Evolutionary conservation across 2,888 invertebrate genomes (phyloP), one percentile per base, ranked within the genome.

Genomic region (Parascotia fuliginaria): DNA sequence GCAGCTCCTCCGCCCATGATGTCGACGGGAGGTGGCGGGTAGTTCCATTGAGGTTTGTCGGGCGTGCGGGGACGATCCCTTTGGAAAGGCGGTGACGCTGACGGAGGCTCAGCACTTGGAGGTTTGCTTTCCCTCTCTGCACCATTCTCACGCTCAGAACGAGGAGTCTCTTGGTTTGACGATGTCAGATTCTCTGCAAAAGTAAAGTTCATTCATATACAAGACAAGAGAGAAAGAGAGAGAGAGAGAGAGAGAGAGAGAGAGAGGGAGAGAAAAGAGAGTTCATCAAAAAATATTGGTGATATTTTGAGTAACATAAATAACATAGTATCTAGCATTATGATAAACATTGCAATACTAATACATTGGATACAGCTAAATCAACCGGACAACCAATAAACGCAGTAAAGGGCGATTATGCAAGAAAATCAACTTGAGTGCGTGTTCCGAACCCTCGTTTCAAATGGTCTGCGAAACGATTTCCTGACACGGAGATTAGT

Each of bases 1-100:
- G 97, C 97, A 38, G 96, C 95, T 29, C 96, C 96, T 44, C 95
- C 95, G 74, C 96, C 95, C 94, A 97, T 96, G 83, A 97, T 94
- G 89, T 97, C 97, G 13, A 92, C 89, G 12, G 92, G 91, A 31
- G 92, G 90, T 36, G 92, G 90, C 12, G 92, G 90, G 70, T 92
- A 91, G 83, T 86, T 90, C 87, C 94, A 94, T 49, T 94, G 94
- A 11, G 91, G 85, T 78, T 92, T 88, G 65, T 90, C 89, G 0
- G 91, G 89, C 16, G 91, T 90, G 60, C 90, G 87, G 7, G 89
- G 89, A 40, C 86, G 89, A 43, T 90, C 90, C 27, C 90, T 78
- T 65, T 87, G 84, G 82, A 89, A 91, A 42, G 91, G 92, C 14
- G 92, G 92, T 56, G 92, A 87, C 19, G 85, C 75, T 52, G 90